Percentiles rank a stretch among this genome's conserved stretches.
These are phyloP conservation scores for Coenobita brevimanus DNA, from an alignment of 1,140 invertebrate species.

Conservation along the genomic window DNA sequence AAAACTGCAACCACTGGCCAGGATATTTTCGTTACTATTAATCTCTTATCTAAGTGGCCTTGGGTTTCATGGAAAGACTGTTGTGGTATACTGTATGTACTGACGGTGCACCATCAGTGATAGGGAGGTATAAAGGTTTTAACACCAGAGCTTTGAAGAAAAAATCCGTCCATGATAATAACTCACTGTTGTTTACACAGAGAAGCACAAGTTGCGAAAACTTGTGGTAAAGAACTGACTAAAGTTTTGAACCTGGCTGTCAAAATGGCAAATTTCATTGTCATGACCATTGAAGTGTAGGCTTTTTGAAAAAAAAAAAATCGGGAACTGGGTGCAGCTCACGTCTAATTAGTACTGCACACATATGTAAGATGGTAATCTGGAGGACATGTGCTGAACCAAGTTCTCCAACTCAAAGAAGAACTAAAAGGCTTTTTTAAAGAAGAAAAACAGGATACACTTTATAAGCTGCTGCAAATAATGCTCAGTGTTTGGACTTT, in stretches of 20 bases:
- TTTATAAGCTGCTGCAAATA: no score
- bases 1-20: background rate
- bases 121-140: background rate
- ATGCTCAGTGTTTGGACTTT: no score
- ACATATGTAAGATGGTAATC: no score
- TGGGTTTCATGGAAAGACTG: conserved; percentile 3
- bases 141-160: background rate
- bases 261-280: conserved; percentile 13
- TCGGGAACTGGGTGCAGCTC: no score
- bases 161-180: background rate
- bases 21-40: conserved; percentile 12
- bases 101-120: conserved; percentile 10
- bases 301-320: no score
- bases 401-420: no score
- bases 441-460: no score
- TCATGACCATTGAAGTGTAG: background rate
- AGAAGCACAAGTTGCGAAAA: conserved; percentile 15
- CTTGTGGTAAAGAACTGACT: conserved; percentile 15
- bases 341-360: no score
- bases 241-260: conserved; percentile 14
- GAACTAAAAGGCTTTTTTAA: no score
- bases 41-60: background rate
- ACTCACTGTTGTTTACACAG: background rate
- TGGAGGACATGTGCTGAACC: no score
- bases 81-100: conserved; percentile 22